These are phyloP conservation scores for Syrphus vitripennis DNA, from an alignment of 2,888 invertebrate genomes.

Conservation along the genomic window DNA sequence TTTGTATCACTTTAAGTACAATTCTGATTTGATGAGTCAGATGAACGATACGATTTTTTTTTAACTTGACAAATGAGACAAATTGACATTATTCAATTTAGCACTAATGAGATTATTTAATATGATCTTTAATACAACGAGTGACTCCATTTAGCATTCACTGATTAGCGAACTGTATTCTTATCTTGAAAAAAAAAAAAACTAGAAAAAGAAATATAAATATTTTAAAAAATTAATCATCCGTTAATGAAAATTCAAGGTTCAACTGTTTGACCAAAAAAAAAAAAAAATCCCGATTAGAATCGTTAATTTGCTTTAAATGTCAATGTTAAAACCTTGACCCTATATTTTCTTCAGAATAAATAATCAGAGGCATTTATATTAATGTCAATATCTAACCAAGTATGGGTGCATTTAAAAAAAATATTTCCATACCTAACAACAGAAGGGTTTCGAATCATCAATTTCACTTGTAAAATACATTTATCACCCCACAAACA, in stretches of 20 bases:
- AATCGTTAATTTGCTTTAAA: constrained; percentile 1
- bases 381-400: constrained; percentile 26
- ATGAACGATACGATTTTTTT: too few species aligned
- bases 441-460: constrained; percentile 55
- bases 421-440: too few species aligned
- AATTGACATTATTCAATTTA: too few species aligned
- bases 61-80: too few species aligned
- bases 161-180: too few species aligned
- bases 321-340: constrained; percentile 21
- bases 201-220: too few species aligned
- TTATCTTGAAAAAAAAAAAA: background rate
- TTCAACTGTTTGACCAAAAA: background rate
- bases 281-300: background rate
- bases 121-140: too few species aligned
- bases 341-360: background rate
- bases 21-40: too few species aligned
- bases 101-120: too few species aligned
- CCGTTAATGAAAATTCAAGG: background rate
- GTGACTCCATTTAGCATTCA: too few species aligned
- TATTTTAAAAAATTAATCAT: background rate
- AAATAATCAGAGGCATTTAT: constrained; percentile 45
- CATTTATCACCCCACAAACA: constrained; percentile 59
- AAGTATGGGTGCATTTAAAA: background rate
- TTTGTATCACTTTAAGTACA: too few species aligned
- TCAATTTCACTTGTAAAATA: constrained; percentile 62